Evolutionary conservation across 2,113 vertebrate species (phyloP), one percentile per base, ranked within the genome.

Genomic region (Boleophthalmus pectinirostris): DNA sequence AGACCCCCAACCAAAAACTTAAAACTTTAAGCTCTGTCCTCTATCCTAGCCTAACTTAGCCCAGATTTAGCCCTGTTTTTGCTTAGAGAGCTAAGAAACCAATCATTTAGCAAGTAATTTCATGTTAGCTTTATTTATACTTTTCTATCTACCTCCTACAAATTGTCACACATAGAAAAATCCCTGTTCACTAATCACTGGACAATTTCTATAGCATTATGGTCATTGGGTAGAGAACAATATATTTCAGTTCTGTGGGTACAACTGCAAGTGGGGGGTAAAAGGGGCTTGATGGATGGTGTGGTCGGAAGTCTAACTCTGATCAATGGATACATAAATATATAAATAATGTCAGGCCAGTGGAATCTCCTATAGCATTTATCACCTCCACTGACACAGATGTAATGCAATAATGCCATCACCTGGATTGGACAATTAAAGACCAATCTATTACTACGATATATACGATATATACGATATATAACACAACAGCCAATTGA

Each of bases 101-200:
- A 20, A 51, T 51, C 5, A 20, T 20, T 20, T 20, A 51, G 35
- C 45, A 46, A 16, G 46, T 16, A 16, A 47, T 47, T 47, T 47
- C 2, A 47, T 16, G 46, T 15, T 47, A 16, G 46, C 11, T 15
- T 15, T 46, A 13, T n/a, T n/a, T n/a, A 51, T 18, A 51, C 20
- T 2, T 51, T 21, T 54, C 20, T n/a, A 54, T 54, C 3, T 54
- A 15, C 46, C 43, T 58, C 69, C 46, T 23, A 45, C n/a, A 51
- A 56, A 54, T 72, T 70, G 68, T 82, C 79, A 82, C 83, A n/a
- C 18, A n/a, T n/a, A n/a, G 51, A n/a, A 70, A 65, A 72, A 77
- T 82, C 75, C 64, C 72, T 74, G 70, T 71, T 78, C 68, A 79
- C 78, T 88, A 88, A 92, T 88, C 74, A 81, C 75, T 72, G 70